These are phyloP conservation scores for Terrapene triunguis DNA, from an alignment of 2,113 vertebrate genomes.

Conservation along the genomic window DNA sequence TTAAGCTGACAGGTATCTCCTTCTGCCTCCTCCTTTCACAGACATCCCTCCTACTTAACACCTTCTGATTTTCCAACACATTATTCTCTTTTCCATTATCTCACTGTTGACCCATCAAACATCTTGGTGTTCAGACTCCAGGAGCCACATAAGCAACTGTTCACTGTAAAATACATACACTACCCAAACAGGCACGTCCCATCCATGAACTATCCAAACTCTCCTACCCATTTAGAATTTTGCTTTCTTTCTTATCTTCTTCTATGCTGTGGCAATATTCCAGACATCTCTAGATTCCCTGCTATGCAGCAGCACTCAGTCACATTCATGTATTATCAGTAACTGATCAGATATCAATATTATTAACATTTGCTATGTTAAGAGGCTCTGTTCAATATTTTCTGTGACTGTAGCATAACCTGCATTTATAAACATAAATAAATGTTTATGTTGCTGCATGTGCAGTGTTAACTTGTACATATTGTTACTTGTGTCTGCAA, in stretches of 20 bases:
- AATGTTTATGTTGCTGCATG: too few species aligned
- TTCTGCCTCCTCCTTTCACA: background rate
- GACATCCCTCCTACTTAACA: background rate
- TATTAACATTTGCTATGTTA: background rate
- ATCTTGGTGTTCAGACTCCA: background rate
- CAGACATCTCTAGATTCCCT: too few species aligned
- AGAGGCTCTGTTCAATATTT: background rate
- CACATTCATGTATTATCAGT: background rate
- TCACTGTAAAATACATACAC: background rate
- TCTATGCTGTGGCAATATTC: background rate
- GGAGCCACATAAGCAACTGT: background rate
- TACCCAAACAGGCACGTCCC: background rate
- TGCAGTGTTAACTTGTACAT: background rate
- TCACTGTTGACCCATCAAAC: background rate
- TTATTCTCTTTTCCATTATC: background rate
- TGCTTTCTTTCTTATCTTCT: background rate
- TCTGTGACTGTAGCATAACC: background rate
- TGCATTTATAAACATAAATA: background rate
- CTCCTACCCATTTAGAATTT: background rate
- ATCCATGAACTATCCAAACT: background rate
- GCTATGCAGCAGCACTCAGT: background rate
- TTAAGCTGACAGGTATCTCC: background rate
- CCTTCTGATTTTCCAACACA: background rate
- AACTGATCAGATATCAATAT: background rate
- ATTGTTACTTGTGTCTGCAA: background rate